These are phyloP conservation scores for Trichogramma evanescens DNA, from an alignment of 2,888 invertebrate genomes.

Conservation along the genomic window DNA sequence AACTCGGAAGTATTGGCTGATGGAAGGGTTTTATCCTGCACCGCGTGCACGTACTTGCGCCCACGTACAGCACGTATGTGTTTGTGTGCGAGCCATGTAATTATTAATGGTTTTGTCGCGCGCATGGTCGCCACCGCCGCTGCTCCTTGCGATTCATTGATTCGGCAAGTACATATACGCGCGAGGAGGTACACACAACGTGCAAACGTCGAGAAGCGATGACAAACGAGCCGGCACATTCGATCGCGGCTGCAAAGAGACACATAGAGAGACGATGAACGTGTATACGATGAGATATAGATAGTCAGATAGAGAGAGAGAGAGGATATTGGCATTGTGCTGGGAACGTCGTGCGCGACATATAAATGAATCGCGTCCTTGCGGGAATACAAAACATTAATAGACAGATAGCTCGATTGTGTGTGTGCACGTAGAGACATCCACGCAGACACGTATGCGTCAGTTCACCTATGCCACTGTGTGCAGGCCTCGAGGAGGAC, in stretches of 20 bases:
- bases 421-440: too few relatives aligned
- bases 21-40: too few relatives aligned
- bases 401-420: conserved; percentile 40
- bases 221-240: conserved; percentile 14
- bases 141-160: conserved; percentile 13
- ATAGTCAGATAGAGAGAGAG: too few relatives aligned
- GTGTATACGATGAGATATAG: not conserved
- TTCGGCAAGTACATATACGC: not conserved
- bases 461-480: too few relatives aligned
- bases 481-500: conserved; percentile 27
- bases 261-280: not conserved
- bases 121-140: not conserved
- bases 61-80: conserved; percentile 2
- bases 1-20: too few relatives aligned
- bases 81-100: conserved; percentile 6
- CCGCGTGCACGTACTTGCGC: not conserved
- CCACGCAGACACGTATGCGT: too few relatives aligned
- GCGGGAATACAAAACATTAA: conserved; percentile 44
- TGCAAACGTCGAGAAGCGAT: conserved; percentile 9
- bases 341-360: conserved; percentile 21
- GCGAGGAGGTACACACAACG: not conserved
- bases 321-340: conserved; percentile 39
- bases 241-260: too few relatives aligned
- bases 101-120: conserved; percentile 18
- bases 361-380: conserved; percentile 45